Conservation (phyloP, 2,888 invertebrate species). For the Dryobota labecula region DNA sequence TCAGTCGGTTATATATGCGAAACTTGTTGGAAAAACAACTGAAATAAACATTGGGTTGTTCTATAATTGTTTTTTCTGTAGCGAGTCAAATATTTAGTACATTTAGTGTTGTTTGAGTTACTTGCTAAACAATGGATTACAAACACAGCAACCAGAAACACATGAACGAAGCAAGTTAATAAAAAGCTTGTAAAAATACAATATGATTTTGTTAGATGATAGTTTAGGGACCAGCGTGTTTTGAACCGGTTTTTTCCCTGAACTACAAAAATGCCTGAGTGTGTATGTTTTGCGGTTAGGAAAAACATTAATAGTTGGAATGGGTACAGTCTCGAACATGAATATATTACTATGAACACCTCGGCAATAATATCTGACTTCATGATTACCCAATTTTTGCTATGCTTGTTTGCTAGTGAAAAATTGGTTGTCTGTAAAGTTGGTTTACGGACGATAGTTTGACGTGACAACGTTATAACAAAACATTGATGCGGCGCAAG, state of each 20-base stretch:
- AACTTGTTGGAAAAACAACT: slow-evolving; percentile 53
- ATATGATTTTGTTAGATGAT: neutral
- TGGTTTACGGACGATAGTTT: too few species aligned
- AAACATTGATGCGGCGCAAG: too few species aligned
- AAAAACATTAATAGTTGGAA: neutral
- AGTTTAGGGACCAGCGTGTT: neutral
- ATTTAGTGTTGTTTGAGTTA: neutral
- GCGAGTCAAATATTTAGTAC: neutral
- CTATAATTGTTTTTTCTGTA: slow-evolving; percentile 6
- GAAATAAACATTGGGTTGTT: slow-evolving; percentile 31
- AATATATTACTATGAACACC: too few species aligned
- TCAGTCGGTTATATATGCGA: slow-evolving; percentile 46
- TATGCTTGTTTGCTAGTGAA: too few species aligned
- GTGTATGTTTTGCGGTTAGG: neutral
- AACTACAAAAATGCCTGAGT: too few species aligned
- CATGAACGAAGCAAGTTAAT: neutral
- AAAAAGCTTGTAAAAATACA: neutral
- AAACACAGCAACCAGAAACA: neutral
- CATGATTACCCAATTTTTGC: too few species aligned
- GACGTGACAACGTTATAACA: too few species aligned
- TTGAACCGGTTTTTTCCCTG: neutral
- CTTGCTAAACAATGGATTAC: neutral
- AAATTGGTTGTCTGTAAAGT: too few species aligned
- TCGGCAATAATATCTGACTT: too few species aligned
- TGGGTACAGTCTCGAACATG: too few species aligned